Percentiles rank a stretch among this genome's conserved stretches.
Evolutionary conservation across 2,888 invertebrate genomes (phyloP).

Genomic region (Pristionchus exspectatus): DNA sequence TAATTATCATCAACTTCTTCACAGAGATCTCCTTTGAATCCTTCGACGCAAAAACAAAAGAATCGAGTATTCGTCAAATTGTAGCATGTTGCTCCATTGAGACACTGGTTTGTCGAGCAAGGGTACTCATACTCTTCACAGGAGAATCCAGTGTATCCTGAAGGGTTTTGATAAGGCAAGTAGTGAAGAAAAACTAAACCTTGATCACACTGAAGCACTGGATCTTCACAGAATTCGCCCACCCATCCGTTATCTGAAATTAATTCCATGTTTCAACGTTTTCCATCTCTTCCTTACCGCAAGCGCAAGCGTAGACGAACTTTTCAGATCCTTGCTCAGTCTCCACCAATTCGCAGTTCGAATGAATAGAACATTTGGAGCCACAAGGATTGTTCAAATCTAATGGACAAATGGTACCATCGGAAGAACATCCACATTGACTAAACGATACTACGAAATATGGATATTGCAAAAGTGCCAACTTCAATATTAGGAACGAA

Average conservation of each 20-base stretch:
- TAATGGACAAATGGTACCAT: neutral
- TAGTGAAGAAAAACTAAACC: neutral
- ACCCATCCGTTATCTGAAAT: neutral
- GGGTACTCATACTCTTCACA: neutral
- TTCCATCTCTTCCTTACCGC: neutral
- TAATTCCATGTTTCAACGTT: neutral
- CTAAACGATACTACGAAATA: neutral
- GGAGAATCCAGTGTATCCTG: neutral
- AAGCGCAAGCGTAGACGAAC: neutral
- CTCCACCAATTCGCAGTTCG: neutral
- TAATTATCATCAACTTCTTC: neutral
- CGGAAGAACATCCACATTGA: neutral
- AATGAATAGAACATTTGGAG: neutral
- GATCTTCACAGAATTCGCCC: neutral
- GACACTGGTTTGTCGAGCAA: neutral
- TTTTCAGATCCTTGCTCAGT: neutral
- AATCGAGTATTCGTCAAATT: neutral
- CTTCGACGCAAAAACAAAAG: neutral
- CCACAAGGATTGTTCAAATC: neutral
- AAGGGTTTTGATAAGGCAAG: neutral
- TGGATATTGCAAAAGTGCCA: neutral
- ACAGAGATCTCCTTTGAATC: constrained; percentile 1
- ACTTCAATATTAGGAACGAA: neutral
- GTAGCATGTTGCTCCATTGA: neutral
- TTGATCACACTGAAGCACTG: neutral